Base-by-base conservation (phyloP, 2,113 vertebrate species). In the Gobio gobio region DNA sequence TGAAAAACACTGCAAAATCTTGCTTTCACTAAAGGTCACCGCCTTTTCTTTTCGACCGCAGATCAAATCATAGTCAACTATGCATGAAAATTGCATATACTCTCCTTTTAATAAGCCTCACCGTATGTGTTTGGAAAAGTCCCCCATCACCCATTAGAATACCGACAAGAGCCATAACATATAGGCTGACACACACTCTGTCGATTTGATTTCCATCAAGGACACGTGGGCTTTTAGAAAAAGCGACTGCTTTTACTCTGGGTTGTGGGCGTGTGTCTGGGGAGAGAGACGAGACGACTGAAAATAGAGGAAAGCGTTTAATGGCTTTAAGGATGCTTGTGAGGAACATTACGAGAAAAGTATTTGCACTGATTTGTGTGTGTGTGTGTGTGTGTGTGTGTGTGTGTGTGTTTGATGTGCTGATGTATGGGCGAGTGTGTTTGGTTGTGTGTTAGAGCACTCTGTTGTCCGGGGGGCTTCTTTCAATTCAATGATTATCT, bases 61-160 rank as follows among this genome's bases (percentile, higher is more conserved):
- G 79, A 5, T 79, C 75, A 86, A 49, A 78, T 85, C 66, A 63
- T 73, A 82, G 79, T 75, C n/a, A 75, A 43, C 43, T 43, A n/a
- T 16, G 0, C 59, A 24, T 13, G 56, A 22, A 61, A 24, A 59
- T 61, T 78, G 10, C 3, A 59, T 78, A 9, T 10, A 16, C 76
- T 59, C 5, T 40, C 49, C 16, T 56, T 40, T 58, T 43, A 59
- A 58, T 43, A 59, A 78, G 36, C 76, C 24, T 18, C 54, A 14
- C 5, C 1, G 13, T 43, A 22, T 16, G 76, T 24, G 33, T 78
- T 59, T 24, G 36, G 12, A 43, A 78, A 24, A 78, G 33, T 78
- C 33, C 22, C 43, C 20, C 16, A 0, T 59, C 13, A 59, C 33
- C 12, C 33, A 61, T 78, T 78, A 59, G 4, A 43, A 18, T 43